phyloP scores from a whole-genome alignment of 2,113 vertebrate genomes.

The Leucosticte australis region DNA sequence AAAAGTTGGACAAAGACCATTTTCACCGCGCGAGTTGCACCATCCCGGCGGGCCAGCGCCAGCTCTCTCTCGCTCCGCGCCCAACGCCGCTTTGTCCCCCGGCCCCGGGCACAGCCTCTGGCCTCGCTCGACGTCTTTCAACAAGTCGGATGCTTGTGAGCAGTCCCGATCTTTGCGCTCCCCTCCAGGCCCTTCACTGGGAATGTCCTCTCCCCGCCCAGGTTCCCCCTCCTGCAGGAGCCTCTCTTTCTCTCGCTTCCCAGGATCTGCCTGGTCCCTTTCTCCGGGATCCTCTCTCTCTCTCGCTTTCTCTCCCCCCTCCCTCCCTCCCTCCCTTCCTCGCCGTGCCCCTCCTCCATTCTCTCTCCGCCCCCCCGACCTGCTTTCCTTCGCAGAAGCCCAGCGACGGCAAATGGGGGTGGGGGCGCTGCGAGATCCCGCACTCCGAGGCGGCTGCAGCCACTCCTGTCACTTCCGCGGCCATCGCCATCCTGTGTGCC shows the following conservation, averaged over 20 bases:
- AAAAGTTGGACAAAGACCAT: slow-evolving; percentile 41
- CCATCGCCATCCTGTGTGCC: not conserved
- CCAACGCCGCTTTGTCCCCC: not conserved
- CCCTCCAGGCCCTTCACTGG: not conserved
- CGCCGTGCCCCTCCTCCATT: not conserved
- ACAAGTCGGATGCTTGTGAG: not conserved
- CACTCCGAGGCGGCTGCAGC: not conserved
- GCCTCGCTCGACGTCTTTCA: not conserved
- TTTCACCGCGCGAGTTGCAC: not conserved
- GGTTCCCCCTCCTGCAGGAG: not conserved
- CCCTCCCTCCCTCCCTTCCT: not conserved
- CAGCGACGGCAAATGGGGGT: not conserved
- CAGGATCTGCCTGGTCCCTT: not conserved
- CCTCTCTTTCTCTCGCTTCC: not conserved
- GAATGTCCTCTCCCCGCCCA: not conserved
- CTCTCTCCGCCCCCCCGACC: not conserved
- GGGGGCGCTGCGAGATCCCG: not conserved
- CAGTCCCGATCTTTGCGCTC: not conserved
- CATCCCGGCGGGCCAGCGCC: not conserved
- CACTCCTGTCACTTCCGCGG: not conserved
- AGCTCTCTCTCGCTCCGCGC: not conserved
- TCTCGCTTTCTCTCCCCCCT: not conserved
- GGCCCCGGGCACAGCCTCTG: not conserved
- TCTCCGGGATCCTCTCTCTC: not conserved
- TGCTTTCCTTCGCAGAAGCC: slow-evolving; percentile 22